Evolutionary conservation across 2,797 vertebrate genomes (phyloP), one percentile per base, ranked within the genome.

Genomic region (Adelosebastes latens): DNA sequence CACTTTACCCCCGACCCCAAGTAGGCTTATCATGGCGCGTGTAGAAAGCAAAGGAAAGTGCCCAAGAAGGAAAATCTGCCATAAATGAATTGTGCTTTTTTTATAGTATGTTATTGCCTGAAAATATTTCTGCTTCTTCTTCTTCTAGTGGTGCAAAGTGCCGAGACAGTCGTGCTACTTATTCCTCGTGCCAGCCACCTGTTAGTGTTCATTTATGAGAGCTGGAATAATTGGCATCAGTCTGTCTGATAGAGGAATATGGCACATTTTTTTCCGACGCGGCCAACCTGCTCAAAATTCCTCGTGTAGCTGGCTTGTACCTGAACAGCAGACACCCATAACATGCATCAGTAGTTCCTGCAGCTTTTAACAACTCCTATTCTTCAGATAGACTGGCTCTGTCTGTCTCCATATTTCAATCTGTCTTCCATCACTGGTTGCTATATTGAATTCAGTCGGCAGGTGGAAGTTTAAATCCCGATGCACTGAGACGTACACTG

Each of bases 41-140:
- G 58, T 80, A 74, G 72, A 88, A 75, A 74, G 36, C 61, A 69
- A 77, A 88, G 67, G 61, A 92, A 55, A 92, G 90, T 93, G 88
- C 88, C 90, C 92, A 14, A 36, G 73, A 86, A 85, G 87, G 90
- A 91, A 83, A 87, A 68, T 84, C 71, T 88, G 92, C 90, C 91
- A 93, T 90, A 78, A 85, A 69, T 62, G 29, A 85, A 79, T 77
- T 60, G 53, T 84, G 63, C 79, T 72, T 90, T 83, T n/a, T 82
- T 88, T 86, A 74, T 78, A 73, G 29, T 86, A 55, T 61, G 39
- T 87, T 74, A 52, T 79, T 88, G 77, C 87, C 84, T 89, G 71
- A 79, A 75, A 75, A 84, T 24, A 69, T 42, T 80, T 52, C 6
- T 67, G 78, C 39, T 36, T 36, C 31, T 31, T 32, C 27, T 27